A percentile compares a stretch with the other conserved stretches of the same genome.
Conservation (phyloP, 2,797 vertebrate species). For the Rhincodon typus region DNA sequence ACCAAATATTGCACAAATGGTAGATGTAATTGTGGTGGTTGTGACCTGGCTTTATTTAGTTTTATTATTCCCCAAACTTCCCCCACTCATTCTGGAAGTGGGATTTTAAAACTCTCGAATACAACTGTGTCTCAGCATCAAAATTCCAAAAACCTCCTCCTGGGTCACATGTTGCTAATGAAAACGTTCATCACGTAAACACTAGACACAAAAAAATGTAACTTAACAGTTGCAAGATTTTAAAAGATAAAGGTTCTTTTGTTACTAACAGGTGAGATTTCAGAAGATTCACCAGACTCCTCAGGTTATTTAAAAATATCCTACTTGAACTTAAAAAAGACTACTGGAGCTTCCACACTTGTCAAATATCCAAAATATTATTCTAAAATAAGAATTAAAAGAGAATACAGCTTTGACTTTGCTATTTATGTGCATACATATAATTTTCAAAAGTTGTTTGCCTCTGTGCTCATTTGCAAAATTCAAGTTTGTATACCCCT, state of each 20-base stretch:
- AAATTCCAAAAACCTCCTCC: not conserved
- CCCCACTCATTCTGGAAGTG: not conserved
- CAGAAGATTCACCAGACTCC: not conserved
- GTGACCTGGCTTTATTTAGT: not conserved
- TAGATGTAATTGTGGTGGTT: too few relatives aligned
- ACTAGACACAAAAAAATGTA: not conserved
- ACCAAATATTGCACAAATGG: not conserved
- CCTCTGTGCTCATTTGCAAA: not conserved
- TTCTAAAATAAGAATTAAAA: not conserved
- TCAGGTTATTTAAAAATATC: not conserved
- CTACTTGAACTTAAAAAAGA: not conserved
- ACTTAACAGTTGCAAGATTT: not conserved
- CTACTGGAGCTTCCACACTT: not conserved
- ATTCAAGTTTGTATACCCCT: not conserved
- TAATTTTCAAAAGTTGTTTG: not conserved
- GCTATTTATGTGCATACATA: not conserved
- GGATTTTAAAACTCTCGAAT: not conserved
- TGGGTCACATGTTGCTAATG: not conserved
- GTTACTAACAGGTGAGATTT: not conserved
- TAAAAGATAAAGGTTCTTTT: not conserved
- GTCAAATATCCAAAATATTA: not conserved
- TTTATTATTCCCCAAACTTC: not conserved
- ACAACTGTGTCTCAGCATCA: not conserved
- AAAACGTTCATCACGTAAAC: not conserved
- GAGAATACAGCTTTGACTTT: not conserved